phyloP scores from a whole-genome alignment of 2,113 vertebrate species.

The Marmota flaviventris region DNA sequence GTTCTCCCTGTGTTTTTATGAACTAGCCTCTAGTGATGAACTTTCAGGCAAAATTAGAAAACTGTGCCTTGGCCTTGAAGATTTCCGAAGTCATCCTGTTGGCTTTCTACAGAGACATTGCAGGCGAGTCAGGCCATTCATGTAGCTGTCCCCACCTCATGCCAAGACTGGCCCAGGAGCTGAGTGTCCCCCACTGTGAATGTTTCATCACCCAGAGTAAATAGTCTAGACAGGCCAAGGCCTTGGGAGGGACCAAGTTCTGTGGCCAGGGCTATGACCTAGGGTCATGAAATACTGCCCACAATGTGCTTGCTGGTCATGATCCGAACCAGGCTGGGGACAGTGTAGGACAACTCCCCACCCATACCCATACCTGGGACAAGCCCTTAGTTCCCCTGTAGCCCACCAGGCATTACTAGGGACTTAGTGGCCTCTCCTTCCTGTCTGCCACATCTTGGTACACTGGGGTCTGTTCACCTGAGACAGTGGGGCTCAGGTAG shows the following conservation, averaged over 20 bases:
- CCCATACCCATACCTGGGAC: background rate
- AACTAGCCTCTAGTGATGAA: background rate
- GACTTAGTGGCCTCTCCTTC: background rate
- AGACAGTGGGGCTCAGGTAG: background rate
- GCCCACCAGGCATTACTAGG: background rate
- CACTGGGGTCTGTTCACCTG: background rate
- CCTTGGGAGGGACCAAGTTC: background rate
- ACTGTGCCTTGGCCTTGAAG: background rate
- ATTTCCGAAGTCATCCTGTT: background rate
- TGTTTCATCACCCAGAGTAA: background rate
- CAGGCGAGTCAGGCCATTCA: background rate
- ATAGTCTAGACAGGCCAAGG: background rate
- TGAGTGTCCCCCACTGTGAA: background rate
- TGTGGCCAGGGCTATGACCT: background rate
- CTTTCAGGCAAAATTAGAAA: background rate
- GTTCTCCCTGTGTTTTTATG: background rate
- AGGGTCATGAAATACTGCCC: background rate
- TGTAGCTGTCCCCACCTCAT: background rate
- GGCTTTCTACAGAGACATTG: background rate
- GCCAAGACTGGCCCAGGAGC: background rate
- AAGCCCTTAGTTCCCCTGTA: background rate
- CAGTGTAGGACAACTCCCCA: background rate
- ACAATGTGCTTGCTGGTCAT: background rate
- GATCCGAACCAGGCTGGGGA: background rate
- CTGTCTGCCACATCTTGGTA: background rate